Evolutionary conservation across 2,797 vertebrate genomes (phyloP), one percentile per base, ranked within the genome.

Genomic region (Amphiprion clarkii): DNA sequence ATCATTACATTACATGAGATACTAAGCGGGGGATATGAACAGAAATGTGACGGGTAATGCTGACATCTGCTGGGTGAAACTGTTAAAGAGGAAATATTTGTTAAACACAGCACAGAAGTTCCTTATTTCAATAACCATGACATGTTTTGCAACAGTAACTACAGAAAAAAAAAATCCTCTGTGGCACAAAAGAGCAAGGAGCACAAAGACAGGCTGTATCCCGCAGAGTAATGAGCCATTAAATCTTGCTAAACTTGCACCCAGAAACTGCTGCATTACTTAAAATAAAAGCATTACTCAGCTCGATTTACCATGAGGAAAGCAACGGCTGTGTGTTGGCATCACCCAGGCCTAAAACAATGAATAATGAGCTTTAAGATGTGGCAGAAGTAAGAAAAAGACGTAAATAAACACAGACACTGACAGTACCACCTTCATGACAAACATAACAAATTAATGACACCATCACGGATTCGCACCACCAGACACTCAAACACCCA

Each of bases 401-500:
- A 87, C 83, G 36, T 11, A 81, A 87, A 85, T 63, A 31, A 63
- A 82, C 61, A 86, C 42, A 54, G 56, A 88, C 54, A 72, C 29
- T 1, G 42, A 79, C 57, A 65, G 76, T 81, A 88, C 83, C 77
- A 86, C 68, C 53, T 76, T 76, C 52, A 87, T 71, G 71, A 88
- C 81, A 83, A 49, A 79, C 52, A 86, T 71, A 71, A 88, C 81
- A 83, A 49, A 79, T 48, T 54, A 55, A 17, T 70, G 49, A 90
- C 76, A 80, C 67, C 71, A 19, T 84, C 65, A 83, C 67, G 83
- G 58, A 79, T 56, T 80, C 78, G 54, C 64, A 85, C 67, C 75
- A 88, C 52, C 71, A 71, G 55, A 86, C 71, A 72, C 13, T 74
- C 72, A 81, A 83, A 88, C 51, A 88, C 63, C 64, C 67, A 85